Conservation (phyloP, 2,888 invertebrate species). For the Catocala nupta region DNA sequence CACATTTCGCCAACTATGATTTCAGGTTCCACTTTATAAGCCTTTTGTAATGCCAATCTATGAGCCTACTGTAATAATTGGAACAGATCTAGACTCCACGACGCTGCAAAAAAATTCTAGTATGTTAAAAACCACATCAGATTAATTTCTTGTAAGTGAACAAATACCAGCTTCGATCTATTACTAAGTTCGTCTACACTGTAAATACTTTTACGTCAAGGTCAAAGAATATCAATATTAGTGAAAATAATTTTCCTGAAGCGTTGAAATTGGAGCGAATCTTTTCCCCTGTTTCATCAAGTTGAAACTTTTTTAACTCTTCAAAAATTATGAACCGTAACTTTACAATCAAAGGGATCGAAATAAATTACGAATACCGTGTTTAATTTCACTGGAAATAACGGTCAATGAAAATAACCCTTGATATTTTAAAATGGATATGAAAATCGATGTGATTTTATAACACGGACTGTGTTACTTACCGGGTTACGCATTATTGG, state of each 20-base stretch:
- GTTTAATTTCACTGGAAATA: slow-evolving; percentile 36
- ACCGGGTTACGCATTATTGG: not conserved
- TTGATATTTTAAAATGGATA: not conserved
- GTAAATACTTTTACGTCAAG: not conserved
- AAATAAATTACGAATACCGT: slow-evolving; percentile 44
- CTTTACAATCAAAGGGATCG: slow-evolving; percentile 47
- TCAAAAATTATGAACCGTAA: slow-evolving; percentile 40
- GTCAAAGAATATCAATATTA: slow-evolving; percentile 10
- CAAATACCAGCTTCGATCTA: no score
- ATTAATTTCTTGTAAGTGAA: no score
- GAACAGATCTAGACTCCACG: no score
- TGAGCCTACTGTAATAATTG: no score
- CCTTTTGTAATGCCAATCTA: no score
- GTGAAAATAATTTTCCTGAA: not conserved
- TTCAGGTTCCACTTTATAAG: no score
- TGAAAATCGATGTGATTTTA: not conserved
- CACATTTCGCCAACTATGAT: no score
- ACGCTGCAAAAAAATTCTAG: no score
- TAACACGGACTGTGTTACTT: not conserved
- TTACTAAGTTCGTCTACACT: no score
- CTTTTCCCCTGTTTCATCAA: slow-evolving; percentile 35
- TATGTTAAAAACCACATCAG: no score
- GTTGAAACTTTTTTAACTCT: slow-evolving; percentile 32
- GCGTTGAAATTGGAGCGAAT: slow-evolving; percentile 15
- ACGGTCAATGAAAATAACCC: slow-evolving; percentile 29